Conservation (phyloP, 2,113 vertebrate species). For the Esox niger region DNA sequence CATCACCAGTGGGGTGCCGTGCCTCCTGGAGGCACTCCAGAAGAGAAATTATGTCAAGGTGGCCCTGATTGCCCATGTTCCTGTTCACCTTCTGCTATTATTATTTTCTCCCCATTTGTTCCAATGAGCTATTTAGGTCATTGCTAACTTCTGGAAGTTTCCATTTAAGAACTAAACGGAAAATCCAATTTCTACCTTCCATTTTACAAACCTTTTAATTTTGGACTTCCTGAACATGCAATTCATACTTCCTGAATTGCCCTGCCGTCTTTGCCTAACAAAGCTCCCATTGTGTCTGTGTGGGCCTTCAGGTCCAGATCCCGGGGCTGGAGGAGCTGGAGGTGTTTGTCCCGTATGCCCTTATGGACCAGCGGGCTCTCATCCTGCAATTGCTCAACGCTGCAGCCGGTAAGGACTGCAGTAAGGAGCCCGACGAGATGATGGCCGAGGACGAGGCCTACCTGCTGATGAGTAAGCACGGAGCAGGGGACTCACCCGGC, state of each 20-base stretch:
- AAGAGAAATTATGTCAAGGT: constrained; percentile 89
- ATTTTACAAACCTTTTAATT: too few relatives aligned
- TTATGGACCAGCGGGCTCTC: constrained; percentile 77
- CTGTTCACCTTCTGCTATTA: neutral
- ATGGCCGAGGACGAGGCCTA: constrained; percentile 78
- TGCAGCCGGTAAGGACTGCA: constrained; percentile 93
- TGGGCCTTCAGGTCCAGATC: constrained; percentile 73
- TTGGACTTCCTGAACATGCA: too few relatives aligned
- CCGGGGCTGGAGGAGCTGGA: constrained; percentile 89
- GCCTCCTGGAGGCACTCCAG: constrained; percentile 82
- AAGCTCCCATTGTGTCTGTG: too few relatives aligned
- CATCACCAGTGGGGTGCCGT: constrained; percentile 80
- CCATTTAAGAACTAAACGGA: too few relatives aligned
- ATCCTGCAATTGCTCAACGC: constrained; percentile 92
- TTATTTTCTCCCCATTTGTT: too few relatives aligned
- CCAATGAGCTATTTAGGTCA: too few relatives aligned
- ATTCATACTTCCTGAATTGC: too few relatives aligned
- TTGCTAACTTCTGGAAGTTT: too few relatives aligned
- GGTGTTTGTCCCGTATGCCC: constrained; percentile 81
- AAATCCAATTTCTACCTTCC: too few relatives aligned
- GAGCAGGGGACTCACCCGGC: constrained; percentile 57
- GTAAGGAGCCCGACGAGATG: constrained; percentile 87
- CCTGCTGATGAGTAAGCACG: constrained; percentile 88
- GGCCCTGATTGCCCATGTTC: neutral
- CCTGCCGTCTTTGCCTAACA: too few relatives aligned